Conservation (phyloP, 2,888 invertebrate genomes). For the Ceratothoa steindachneri region DNA sequence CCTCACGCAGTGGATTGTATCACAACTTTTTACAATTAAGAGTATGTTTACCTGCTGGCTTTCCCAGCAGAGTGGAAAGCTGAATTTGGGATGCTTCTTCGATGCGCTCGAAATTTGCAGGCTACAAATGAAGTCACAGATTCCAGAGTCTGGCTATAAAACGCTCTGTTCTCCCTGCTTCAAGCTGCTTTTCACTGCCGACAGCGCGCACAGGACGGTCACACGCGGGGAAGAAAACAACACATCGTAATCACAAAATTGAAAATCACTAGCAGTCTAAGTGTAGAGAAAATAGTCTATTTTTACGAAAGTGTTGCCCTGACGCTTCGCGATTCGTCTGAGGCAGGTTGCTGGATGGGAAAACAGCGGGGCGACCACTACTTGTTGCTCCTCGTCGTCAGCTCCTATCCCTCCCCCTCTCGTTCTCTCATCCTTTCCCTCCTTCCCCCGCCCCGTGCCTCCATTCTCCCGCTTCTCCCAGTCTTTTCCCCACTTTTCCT, state of each 20-base stretch:
- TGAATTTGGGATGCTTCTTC: background rate
- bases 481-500: background rate
- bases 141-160: background rate
- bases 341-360: slow-evolving; percentile 2
- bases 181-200: background rate
- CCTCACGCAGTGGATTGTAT: background rate
- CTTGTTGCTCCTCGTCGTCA: slow-evolving; percentile 25
- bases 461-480: background rate
- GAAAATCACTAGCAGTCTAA: background rate
- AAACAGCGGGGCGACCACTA: slow-evolving; percentile 18
- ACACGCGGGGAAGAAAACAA: background rate
- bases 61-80: background rate
- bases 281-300: too few species aligned
- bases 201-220: background rate
- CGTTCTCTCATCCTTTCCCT: background rate
- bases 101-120: background rate
- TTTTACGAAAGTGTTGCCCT: background rate
- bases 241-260: too few species aligned
- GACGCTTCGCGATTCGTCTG: background rate
- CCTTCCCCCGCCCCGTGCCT: background rate
- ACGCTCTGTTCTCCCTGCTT: background rate
- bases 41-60: background rate
- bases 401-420: slow-evolving; percentile 2
- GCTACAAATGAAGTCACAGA: background rate
- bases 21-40: background rate